Evolutionary conservation across 2,113 vertebrate genomes (phyloP).

Genomic region (Colius striatus): DNA sequence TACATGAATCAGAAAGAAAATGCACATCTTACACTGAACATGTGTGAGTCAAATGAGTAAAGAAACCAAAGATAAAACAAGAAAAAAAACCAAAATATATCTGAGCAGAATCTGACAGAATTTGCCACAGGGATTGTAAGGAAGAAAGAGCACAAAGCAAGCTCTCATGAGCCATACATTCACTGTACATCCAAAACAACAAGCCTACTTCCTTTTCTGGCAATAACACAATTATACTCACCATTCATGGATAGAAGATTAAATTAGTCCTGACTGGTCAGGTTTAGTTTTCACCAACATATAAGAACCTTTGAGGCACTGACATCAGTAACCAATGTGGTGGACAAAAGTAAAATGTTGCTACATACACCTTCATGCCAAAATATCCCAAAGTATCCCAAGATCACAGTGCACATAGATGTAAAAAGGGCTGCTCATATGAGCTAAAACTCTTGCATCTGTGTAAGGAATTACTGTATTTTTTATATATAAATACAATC

Average conservation of each 20-base stretch:
- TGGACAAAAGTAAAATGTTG: not conserved
- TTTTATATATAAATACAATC: not conserved
- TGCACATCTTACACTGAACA: not conserved
- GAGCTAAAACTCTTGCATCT: not conserved
- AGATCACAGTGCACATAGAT: not conserved
- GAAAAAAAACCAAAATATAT: not conserved
- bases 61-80: conserved; percentile 28
- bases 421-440: not conserved
- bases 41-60: conserved; percentile 20
- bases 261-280: not conserved
- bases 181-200: not conserved
- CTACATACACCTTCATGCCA: not conserved
- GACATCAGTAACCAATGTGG: too few relatives aligned
- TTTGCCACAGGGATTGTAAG: conserved; percentile 25
- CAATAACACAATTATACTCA: not conserved
- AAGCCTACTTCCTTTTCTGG: not conserved
- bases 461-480: not conserved
- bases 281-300: not conserved
- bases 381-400: not conserved
- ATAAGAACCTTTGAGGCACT: not conserved
- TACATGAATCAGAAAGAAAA: conserved; percentile 67
- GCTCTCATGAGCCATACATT: not conserved
- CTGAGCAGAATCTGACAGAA: not conserved
- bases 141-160: not conserved
- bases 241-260: not conserved